phyloP scores from a whole-genome alignment of 2,113 vertebrate species.

The Felis catus region F.catus_Fca126_mat1.0 CM031419.1:199704001-199704500 shows the following conservation, averaged over 20 bases:
- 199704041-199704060: neutral
- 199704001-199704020: neutral
- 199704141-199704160: neutral
- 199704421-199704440: no score
- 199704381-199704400: no score
- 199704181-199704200: neutral
- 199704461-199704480: no score
- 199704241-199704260: neutral
- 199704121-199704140: neutral
- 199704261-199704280: slow-evolving; percentile 13
- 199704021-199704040: neutral
- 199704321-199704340: neutral
- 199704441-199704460: no score
- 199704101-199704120: neutral
- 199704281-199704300: neutral
- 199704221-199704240: slow-evolving; percentile 30
- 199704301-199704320: neutral
- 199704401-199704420: no score
- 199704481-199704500: no score
- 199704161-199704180: neutral
- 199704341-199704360: neutral
- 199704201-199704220: neutral
- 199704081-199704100: neutral
- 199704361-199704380: neutral
- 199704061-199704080: neutral